These are phyloP conservation scores for Philotrypesis tridentata DNA, from an alignment of 1,140 invertebrate genomes.

Conservation along the genomic window DNA sequence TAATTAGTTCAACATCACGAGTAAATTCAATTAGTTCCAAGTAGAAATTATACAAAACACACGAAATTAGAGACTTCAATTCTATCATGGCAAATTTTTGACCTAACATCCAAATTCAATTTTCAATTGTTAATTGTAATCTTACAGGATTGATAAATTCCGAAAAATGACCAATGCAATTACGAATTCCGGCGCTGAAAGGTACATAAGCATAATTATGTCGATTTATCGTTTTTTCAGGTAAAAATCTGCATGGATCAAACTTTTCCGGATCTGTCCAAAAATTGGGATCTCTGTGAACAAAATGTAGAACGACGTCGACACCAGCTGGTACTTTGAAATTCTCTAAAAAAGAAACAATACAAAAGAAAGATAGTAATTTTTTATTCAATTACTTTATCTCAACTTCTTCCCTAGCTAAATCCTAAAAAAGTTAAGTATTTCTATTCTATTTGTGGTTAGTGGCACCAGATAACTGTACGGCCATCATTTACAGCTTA, in stretches of 20 bases:
- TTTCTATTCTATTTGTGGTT: too few species aligned
- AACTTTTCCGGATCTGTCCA: constrained; percentile 85
- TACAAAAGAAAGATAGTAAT: too few species aligned
- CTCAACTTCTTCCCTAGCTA: constrained; percentile 56
- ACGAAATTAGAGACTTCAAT: constrained; percentile 45
- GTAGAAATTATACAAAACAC: constrained; percentile 51
- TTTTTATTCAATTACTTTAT: too few species aligned
- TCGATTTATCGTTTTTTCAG: constrained; percentile 71
- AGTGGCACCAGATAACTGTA: too few species aligned
- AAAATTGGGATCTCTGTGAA: constrained; percentile 80
- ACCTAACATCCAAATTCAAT: constrained; percentile 51
- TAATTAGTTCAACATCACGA: constrained; percentile 28
- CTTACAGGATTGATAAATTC: background rate
- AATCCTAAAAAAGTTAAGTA: constrained; percentile 49
- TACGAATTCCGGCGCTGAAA: constrained; percentile 84
- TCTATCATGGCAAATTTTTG: constrained; percentile 59
- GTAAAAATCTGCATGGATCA: constrained; percentile 84
- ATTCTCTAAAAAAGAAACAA: constrained; percentile 52
- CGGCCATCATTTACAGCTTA: too few species aligned
- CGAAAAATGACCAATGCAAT: constrained; percentile 75
- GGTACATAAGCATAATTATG: constrained; percentile 79
- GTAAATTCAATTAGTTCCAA: constrained; percentile 47
- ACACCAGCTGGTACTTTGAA: constrained; percentile 68
- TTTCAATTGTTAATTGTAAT: background rate
- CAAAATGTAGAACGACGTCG: constrained; percentile 71